phyloP scores from a whole-genome alignment of 1,140 invertebrate species.

The Trichonephila inaurata region DNA sequence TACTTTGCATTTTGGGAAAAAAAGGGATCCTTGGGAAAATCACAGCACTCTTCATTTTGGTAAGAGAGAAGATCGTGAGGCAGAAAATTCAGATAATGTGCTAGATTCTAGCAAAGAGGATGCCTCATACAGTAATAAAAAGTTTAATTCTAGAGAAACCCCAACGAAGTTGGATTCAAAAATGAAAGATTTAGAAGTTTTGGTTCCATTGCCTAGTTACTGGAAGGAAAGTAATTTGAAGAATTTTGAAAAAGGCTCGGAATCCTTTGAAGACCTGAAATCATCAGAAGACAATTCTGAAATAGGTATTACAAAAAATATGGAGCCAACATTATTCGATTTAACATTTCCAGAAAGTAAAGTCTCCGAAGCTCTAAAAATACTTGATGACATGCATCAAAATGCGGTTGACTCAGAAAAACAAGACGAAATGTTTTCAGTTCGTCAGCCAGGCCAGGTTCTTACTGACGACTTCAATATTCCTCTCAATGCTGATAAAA shows the following conservation, averaged over 20 bases:
- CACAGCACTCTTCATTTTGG: conserved; percentile 52
- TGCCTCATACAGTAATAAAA: no score
- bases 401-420: background rate
- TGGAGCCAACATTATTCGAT: background rate
- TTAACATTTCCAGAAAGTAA: background rate
- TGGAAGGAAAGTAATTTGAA: no score
- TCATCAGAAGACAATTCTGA: background rate
- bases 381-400: background rate
- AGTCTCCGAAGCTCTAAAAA: background rate
- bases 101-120: conserved; percentile 46
- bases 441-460: background rate
- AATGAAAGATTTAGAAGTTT: background rate
- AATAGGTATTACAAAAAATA: background rate
- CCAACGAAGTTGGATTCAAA: background rate
- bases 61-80: background rate
- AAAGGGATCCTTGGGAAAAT: conserved; percentile 17
- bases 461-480: no score
- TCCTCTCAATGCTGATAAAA: background rate
- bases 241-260: no score
- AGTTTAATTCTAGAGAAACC: background rate
- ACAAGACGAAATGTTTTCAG: background rate
- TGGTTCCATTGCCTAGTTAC: no score
- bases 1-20: conserved; percentile 44
- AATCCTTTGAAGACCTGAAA: background rate
- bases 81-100: background rate